Percentiles rank a stretch among this genome's conserved stretches.
Evolutionary conservation across 2,888 invertebrate genomes (phyloP).

Genomic region (Yponomeuta cagnagella): DNA sequence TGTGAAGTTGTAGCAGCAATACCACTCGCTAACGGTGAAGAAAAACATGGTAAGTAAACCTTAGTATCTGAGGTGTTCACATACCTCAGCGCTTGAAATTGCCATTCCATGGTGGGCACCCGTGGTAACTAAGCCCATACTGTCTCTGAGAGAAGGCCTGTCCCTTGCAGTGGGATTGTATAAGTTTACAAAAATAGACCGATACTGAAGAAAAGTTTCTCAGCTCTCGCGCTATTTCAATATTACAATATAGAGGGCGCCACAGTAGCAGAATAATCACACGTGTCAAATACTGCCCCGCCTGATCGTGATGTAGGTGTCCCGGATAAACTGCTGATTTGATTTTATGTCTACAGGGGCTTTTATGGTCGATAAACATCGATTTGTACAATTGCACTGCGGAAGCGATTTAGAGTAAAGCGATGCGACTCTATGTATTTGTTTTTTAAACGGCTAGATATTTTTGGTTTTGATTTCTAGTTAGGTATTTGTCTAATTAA

Average conservation of each 20-base stretch:
- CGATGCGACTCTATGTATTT: not conserved
- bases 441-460: not conserved
- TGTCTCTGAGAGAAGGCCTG: too few species aligned
- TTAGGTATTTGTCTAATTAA: too few species aligned
- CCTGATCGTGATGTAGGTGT: slow-evolving; percentile 72
- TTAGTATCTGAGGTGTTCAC: too few species aligned
- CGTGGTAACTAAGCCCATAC: too few species aligned
- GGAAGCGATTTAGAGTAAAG: slow-evolving; percentile 8
- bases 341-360: slow-evolving; percentile 74
- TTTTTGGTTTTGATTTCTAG: not conserved
- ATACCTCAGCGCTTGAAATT: too few species aligned
- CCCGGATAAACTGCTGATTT: slow-evolving; percentile 75
- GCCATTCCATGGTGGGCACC: too few species aligned
- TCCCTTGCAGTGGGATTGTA: too few species aligned
- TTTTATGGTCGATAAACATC: slow-evolving; percentile 73
- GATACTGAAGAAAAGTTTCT: too few species aligned
- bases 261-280: not conserved
- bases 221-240: not conserved
- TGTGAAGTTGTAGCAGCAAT: too few species aligned
- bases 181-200: too few species aligned
- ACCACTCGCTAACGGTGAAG: too few species aligned
- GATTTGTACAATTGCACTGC: slow-evolving; percentile 32
- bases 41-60: too few species aligned
- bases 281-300: slow-evolving; percentile 74
- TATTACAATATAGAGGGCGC: not conserved